Base-by-base conservation (phyloP, 1,140 invertebrate species). In the Saxidomus purpurata region DNA sequence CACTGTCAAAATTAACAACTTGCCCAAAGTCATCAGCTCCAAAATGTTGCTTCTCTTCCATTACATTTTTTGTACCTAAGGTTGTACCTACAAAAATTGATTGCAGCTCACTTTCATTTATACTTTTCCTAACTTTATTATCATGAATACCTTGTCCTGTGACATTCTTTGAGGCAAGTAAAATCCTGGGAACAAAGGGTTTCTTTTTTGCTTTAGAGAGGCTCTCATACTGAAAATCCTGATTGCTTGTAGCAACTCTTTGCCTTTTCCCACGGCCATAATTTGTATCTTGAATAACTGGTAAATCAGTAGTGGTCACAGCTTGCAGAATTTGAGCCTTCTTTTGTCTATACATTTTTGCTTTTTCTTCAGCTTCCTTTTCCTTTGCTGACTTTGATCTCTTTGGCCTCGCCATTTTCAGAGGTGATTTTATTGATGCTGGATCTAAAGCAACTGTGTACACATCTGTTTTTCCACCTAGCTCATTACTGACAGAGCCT, bases 361-460 rank as follows among this genome's bases (percentile, higher is more conserved):
- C 86, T 47, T 36, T 67, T 38, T 80, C 61, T 55, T 80, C 76
- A 34, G 86, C 86, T 67, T 88, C 52, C 52, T 88, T 88, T 71
- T 88, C 86, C 28, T 88, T 88, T n/a, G n/a, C 25, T 69, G 86
- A 69, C 31, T 74, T 43, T 34, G 31, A 63, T 55, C 49, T 88
- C 47, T 61, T 80, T 15, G 52, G 49, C 31, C 77, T 63, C 13
- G 86, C 55, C 86, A 88, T 88, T 49, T 47, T 47, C 9, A 88
- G 22, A 49, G 86, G 86, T 28, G 52, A 1, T 71, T 81, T 88
- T 2, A 88, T 22, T 34, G 77, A 17, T 59, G 86, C 40, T 34
- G 86, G 86, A 55, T 88, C 86, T 25, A 88, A 28, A 40, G 86
- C 52, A 8, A 88, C 86, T 49, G 86, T 88, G 34, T 88, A 88